Evolutionary conservation across 2,797 vertebrate species (phyloP).

Genomic region (Arnoldichthys spilopterus): DNA sequence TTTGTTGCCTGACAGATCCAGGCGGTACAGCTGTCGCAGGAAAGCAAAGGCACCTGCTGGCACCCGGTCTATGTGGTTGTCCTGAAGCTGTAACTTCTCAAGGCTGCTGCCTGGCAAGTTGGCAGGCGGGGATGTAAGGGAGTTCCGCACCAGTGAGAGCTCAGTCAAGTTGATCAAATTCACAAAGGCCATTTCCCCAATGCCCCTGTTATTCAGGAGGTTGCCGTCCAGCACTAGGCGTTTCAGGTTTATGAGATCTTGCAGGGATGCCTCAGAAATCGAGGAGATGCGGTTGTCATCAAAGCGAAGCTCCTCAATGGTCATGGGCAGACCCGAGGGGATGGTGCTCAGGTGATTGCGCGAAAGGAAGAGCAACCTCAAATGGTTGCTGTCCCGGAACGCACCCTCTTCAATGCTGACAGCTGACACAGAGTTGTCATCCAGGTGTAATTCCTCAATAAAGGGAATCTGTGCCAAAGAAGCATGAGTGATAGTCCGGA

Average conservation of each 20-base stretch:
- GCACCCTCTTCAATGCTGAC: constrained; percentile 99
- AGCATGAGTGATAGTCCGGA: constrained; percentile 95
- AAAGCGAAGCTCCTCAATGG: constrained; percentile 96
- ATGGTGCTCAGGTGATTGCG: constrained; percentile 99
- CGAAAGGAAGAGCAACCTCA: constrained; percentile 96
- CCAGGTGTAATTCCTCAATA: constrained; percentile 97
- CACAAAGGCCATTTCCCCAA: constrained; percentile 93
- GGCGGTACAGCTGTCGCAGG: constrained; percentile 93
- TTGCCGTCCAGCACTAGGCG: constrained; percentile 97
- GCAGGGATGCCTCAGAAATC: constrained; percentile 93
- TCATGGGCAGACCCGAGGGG: constrained; percentile 93
- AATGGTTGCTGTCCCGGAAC: constrained; percentile 94
- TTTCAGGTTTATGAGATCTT: constrained; percentile 98
- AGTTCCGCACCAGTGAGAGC: constrained; percentile 95
- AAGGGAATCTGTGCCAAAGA: constrained; percentile 95
- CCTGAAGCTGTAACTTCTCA: constrained; percentile 96
- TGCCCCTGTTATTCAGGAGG: constrained; percentile 94
- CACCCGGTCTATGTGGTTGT: constrained; percentile 97
- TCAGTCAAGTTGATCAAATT: constrained; percentile 97
- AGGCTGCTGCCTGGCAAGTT: constrained; percentile 93
- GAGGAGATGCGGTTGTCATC: constrained; percentile 99
- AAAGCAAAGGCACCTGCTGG: constrained; percentile 93
- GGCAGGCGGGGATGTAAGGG: constrained; percentile 90
- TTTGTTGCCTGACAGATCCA: constrained; percentile 98
- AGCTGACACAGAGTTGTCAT: constrained; percentile 98